phyloP scores from a whole-genome alignment of 2,113 vertebrate genomes.

The Monopterus albus region DNA sequence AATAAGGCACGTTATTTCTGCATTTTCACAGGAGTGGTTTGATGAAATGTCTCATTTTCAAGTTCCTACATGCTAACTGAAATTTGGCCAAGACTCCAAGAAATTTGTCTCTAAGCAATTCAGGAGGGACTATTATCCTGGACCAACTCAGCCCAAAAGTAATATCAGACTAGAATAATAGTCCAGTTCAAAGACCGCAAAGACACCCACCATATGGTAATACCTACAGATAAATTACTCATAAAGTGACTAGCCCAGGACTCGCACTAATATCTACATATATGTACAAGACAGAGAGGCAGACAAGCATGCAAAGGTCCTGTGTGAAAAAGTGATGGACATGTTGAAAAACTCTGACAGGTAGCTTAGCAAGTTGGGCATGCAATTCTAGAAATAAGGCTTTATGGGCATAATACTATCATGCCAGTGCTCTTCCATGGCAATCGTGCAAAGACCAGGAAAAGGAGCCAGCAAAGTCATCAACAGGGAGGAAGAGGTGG shows the following conservation, averaged over 20 bases:
- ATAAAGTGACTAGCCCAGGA: not conserved
- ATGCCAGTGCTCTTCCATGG: constrained; percentile 46
- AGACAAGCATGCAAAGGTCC: constrained; percentile 51
- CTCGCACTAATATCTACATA: constrained; percentile 4
- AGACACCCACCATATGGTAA: constrained; percentile 10
- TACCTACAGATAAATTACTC: constrained; percentile 16
- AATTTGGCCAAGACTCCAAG: constrained; percentile 9
- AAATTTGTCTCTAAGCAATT: not conserved
- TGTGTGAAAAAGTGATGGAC: constrained; percentile 33
- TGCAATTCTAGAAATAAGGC: constrained; percentile 28
- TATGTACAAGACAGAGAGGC: constrained; percentile 12
- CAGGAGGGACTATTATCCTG: constrained; percentile 14
- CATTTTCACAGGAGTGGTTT: not conserved
- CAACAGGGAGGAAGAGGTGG: constrained; percentile 31
- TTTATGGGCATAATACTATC: constrained; percentile 18
- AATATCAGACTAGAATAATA: constrained; percentile 11
- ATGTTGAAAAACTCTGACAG: constrained; percentile 31
- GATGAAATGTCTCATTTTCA: constrained; percentile 15
- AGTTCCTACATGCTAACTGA: not conserved
- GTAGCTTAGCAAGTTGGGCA: constrained; percentile 36
- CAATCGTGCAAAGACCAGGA: constrained; percentile 37
- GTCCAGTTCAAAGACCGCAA: constrained; percentile 30
- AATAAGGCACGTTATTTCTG: constrained; percentile 10
- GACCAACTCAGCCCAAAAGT: not conserved
- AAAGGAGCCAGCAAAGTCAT: constrained; percentile 55